Percentiles rank a stretch among this genome's conserved stretches.
Conservation (phyloP, 2,113 vertebrate species). For the Ranitomeya imitator region DNA sequence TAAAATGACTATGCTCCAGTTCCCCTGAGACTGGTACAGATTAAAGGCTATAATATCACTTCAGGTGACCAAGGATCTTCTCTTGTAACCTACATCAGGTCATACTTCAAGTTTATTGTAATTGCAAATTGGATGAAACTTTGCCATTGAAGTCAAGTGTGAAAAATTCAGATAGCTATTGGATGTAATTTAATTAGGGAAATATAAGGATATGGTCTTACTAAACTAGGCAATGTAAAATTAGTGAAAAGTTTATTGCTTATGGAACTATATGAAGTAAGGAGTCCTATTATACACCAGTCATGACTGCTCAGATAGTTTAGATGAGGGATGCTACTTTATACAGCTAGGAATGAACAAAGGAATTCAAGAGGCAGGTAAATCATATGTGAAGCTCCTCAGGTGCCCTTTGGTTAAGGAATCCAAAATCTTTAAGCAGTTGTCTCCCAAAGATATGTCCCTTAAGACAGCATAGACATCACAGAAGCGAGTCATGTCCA, state of each 20-base stretch:
- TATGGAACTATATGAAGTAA: constrained; percentile 1
- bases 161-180: constrained; percentile 28
- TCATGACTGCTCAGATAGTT: neutral
- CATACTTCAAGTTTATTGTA: constrained; percentile 17
- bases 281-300: neutral
- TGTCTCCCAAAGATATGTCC: no score
- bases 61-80: constrained; percentile 1
- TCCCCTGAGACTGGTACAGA: neutral
- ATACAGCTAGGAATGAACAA: neutral
- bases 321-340: neutral
- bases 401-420: neutral
- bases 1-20: neutral
- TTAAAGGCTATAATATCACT: constrained; percentile 5
- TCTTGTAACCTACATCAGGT: constrained; percentile 4
- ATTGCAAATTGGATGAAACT: neutral
- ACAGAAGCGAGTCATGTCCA: no score
- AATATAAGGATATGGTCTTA: constrained; percentile 19
- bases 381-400: neutral
- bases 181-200: constrained; percentile 39
- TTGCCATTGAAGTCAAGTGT: neutral
- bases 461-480: no score
- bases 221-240: constrained; percentile 7
- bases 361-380: neutral
- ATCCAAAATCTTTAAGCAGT: neutral
- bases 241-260: constrained; percentile 15